These are phyloP conservation scores for Contarinia nasturtii DNA, from an alignment of 1,140 invertebrate species.

Conservation along the genomic window DNA sequence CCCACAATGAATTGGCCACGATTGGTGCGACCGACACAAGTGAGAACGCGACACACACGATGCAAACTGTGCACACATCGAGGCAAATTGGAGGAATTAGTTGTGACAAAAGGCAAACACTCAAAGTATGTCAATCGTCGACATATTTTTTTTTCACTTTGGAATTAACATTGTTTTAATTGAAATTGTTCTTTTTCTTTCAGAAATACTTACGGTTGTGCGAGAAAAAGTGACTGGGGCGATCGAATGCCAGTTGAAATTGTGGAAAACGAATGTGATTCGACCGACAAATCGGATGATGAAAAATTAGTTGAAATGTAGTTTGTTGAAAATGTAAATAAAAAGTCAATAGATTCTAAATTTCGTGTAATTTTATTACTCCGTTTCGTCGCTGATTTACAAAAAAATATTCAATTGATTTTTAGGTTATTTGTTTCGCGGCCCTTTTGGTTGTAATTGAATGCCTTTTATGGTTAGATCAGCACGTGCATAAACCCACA, in stretches of 20 bases:
- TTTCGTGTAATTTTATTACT: too few relatives aligned
- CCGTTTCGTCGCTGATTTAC: too few relatives aligned
- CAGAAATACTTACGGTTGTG: slow-evolving; percentile 45
- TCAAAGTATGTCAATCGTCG: slow-evolving; percentile 28
- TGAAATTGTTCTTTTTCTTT: slow-evolving; percentile 7
- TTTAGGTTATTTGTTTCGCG: too few relatives aligned
- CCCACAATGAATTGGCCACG: slow-evolving; percentile 49
- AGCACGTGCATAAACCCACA: too few relatives aligned
- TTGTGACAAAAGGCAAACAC: slow-evolving; percentile 53
- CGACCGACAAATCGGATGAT: too few relatives aligned
- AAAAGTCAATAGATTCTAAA: too few relatives aligned
- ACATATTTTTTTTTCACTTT: slow-evolving; percentile 5
- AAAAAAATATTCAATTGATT: too few relatives aligned
- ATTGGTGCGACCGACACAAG: slow-evolving; percentile 43
- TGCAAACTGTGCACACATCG: slow-evolving; percentile 57
- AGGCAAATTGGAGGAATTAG: slow-evolving; percentile 55
- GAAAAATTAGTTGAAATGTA: too few relatives aligned
- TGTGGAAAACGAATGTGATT: neutral
- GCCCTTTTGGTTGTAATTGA: too few relatives aligned
- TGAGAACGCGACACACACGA: slow-evolving; percentile 45
- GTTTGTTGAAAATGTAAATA: too few relatives aligned
- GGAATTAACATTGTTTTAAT: slow-evolving; percentile 3
- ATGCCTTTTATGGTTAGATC: too few relatives aligned
- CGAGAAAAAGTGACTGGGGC: slow-evolving; percentile 47
- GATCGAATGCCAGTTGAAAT: slow-evolving; percentile 41